These are phyloP conservation scores for Chrosomus eos DNA, from an alignment of 2,797 vertebrate species.

Conservation along the genomic window DNA sequence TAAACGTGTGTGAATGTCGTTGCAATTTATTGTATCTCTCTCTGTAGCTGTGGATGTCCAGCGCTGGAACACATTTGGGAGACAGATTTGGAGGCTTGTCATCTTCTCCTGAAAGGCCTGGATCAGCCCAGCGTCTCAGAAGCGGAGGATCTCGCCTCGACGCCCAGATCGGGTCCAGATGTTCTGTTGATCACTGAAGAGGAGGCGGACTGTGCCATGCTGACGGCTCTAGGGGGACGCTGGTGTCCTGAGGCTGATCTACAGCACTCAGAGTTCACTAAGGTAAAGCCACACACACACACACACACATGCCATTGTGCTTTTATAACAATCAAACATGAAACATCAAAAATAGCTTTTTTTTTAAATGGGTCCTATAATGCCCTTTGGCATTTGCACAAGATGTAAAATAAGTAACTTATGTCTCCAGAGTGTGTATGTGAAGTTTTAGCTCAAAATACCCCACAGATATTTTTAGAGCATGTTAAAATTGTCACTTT, in stretches of 20 bases:
- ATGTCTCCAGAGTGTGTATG: too few relatives aligned
- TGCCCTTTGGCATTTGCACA: too few relatives aligned
- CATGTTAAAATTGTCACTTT: too few relatives aligned
- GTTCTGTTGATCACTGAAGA: conserved; percentile 66
- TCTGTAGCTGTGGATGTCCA: conserved; percentile 78
- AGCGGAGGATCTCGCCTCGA: conserved; percentile 68
- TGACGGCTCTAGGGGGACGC: conserved; percentile 72
- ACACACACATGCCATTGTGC: background rate
- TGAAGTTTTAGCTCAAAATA: too few relatives aligned
- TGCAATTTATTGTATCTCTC: conserved; percentile 36
- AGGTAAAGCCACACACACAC: conserved; percentile 74
- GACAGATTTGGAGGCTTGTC: conserved; percentile 89
- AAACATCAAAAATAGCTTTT: background rate
- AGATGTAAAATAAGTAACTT: too few relatives aligned
- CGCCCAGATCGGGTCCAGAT: conserved; percentile 57
- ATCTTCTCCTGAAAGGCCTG: conserved; percentile 81
- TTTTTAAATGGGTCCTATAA: too few relatives aligned
- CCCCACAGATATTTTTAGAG: too few relatives aligned
- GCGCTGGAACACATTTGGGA: conserved; percentile 86
- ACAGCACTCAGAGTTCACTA: conserved; percentile 78
- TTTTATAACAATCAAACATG: background rate
- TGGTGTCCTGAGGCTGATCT: conserved; percentile 70
- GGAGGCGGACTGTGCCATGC: conserved; percentile 76
- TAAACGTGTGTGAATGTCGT: background rate
- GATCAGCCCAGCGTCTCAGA: conserved; percentile 75